Percentiles rank a stretch among this genome's conserved stretches.
These are phyloP conservation scores for Gasteruption jaculator DNA, from an alignment of 2,888 invertebrate species.

Conservation along the genomic window DNA sequence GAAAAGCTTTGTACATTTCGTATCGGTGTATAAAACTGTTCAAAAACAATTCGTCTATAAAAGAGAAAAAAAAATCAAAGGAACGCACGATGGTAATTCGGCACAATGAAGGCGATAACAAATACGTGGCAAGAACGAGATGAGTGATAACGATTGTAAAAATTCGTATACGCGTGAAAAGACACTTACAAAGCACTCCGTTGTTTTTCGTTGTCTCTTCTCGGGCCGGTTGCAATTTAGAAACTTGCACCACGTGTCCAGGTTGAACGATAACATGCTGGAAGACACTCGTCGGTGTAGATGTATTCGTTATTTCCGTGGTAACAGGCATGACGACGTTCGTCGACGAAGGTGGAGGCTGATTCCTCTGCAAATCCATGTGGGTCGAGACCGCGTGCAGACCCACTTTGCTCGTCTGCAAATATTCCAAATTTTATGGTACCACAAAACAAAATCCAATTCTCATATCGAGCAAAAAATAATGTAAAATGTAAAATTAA, in stretches of 20 bases:
- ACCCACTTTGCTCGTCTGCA: conserved; percentile 38
- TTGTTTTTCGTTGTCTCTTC: conserved; percentile 45
- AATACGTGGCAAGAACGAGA: no score
- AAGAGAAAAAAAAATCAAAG: neutral
- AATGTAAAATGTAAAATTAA: no score
- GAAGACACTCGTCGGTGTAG: conserved; percentile 45
- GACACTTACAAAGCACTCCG: conserved; percentile 44
- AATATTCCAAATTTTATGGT: no score
- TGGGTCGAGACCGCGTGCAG: conserved; percentile 36
- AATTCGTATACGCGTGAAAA: conserved; percentile 4
- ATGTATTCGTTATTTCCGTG: conserved; percentile 39
- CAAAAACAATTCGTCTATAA: no score
- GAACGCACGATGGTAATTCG: neutral
- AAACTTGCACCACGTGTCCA: conserved; percentile 71
- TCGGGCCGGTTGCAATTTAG: conserved; percentile 36
- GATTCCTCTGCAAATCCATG: conserved; percentile 40
- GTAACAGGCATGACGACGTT: conserved; percentile 42
- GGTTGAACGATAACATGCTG: conserved; percentile 78
- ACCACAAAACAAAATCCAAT: conserved; percentile 11
- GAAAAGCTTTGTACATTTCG: no score
- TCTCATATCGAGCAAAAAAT: no score
- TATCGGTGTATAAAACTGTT: no score
- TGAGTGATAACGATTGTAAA: neutral
- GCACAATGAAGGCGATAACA: neutral
- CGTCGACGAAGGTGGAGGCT: conserved; percentile 35